Percentiles rank a stretch among this genome's conserved stretches.
Evolutionary conservation across 2,797 vertebrate species (phyloP).

Genomic region (Paramormyrops hopkinsi): DNA sequence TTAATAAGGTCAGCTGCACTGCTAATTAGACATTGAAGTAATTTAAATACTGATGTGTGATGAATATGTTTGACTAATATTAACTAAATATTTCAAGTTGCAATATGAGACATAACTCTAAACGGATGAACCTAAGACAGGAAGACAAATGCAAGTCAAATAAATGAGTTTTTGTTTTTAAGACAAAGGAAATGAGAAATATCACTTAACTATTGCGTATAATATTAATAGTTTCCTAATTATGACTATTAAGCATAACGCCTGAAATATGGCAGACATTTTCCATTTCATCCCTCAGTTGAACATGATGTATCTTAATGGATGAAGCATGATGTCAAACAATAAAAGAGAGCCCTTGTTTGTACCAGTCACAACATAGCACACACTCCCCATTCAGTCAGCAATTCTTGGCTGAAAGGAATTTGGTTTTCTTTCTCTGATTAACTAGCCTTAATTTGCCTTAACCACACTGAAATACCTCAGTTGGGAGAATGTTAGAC

Average conservation of each 20-base stretch:
- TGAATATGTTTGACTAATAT: background rate
- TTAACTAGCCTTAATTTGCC: background rate
- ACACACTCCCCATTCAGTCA: background rate
- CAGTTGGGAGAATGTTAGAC: slow-evolving; percentile 39
- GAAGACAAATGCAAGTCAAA: background rate
- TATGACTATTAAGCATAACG: background rate
- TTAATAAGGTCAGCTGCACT: background rate
- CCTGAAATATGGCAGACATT: background rate
- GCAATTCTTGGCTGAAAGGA: background rate
- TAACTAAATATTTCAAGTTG: background rate
- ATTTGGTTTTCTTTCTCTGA: background rate
- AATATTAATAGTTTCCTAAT: background rate
- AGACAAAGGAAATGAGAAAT: background rate
- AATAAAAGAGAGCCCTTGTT: background rate
- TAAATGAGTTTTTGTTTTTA: background rate
- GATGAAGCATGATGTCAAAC: background rate
- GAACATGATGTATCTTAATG: background rate
- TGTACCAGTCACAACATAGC: background rate
- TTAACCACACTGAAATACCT: slow-evolving; percentile 27
- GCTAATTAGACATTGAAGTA: background rate
- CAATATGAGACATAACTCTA: background rate
- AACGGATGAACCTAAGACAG: background rate
- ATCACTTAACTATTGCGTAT: background rate
- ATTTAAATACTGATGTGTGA: background rate
- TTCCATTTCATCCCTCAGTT: background rate